A percentile compares a stretch with the other conserved stretches of the same genome.
Evolutionary conservation across 2,113 vertebrate genomes (phyloP).

Genomic region (Hypocryptadius cinnamomeus): DNA sequence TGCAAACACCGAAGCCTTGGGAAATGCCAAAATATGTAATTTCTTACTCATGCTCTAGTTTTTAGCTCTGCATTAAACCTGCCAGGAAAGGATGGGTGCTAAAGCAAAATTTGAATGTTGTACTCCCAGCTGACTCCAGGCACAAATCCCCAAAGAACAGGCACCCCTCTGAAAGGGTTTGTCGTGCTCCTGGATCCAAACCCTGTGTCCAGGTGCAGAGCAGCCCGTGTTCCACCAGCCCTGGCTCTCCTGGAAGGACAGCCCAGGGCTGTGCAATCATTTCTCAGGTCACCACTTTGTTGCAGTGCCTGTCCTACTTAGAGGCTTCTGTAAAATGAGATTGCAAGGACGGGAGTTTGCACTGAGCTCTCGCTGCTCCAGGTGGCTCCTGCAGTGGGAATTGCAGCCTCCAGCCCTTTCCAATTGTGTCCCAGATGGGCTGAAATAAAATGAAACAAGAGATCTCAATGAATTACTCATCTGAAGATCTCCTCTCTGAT

Average conservation of each 20-base stretch:
- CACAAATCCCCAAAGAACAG: not conserved
- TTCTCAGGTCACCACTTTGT: not conserved
- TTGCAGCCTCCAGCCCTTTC: not conserved
- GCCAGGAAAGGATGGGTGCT: not conserved
- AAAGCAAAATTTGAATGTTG: not conserved
- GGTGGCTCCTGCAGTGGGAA: not conserved
- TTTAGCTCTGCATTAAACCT: not conserved
- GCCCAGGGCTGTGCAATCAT: not conserved
- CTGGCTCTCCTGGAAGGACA: not conserved
- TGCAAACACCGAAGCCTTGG: not conserved
- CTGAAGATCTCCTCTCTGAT: not conserved
- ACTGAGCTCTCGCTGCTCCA: not conserved
- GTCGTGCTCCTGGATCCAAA: not conserved
- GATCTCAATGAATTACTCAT: not conserved
- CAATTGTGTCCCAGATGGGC: not conserved
- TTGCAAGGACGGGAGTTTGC: not conserved
- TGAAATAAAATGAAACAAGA: not conserved
- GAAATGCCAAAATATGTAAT: not conserved
- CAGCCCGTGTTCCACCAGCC: accelerated
- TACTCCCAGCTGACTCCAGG: not conserved
- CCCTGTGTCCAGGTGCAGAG: not conserved
- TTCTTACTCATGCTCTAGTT: not conserved
- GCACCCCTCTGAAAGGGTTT: not conserved
- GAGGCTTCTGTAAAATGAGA: not conserved
- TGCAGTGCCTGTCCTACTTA: not conserved